Conservation (phyloP, 2,113 vertebrate species). For the Dipodomys spectabilis region DNA sequence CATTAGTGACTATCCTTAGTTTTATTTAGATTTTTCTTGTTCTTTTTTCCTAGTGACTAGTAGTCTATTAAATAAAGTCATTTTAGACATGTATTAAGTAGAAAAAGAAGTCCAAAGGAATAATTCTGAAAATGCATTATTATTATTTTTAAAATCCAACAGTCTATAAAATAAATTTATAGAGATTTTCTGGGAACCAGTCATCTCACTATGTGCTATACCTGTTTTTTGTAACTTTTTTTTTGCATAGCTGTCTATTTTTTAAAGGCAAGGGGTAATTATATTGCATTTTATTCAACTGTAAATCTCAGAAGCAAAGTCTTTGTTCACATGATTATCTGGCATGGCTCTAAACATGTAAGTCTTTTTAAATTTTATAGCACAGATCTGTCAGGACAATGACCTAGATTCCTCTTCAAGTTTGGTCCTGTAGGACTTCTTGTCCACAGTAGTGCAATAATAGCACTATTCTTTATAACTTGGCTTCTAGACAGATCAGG, state of each 20-base stretch:
- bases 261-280: slow-evolving; percentile 33
- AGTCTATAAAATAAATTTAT: slow-evolving; percentile 40
- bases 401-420: slow-evolving; percentile 72
- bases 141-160: neutral
- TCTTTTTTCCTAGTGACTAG: neutral
- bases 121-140: neutral
- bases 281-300: neutral
- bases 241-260: slow-evolving; percentile 5
- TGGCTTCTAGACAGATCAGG: slow-evolving; percentile 47
- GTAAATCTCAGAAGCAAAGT: slow-evolving; percentile 50
- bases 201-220: neutral
- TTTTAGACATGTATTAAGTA: neutral
- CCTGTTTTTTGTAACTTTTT: neutral
- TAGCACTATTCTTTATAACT: slow-evolving; percentile 53
- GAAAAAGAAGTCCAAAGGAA: no score
- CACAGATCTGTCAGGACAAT: slow-evolving; percentile 64
- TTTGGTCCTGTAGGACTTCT: slow-evolving; percentile 49
- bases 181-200: neutral
- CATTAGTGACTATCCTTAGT: neutral
- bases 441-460: slow-evolving; percentile 27
- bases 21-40: neutral
- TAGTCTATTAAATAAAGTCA: neutral
- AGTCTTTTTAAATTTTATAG: slow-evolving; percentile 43
- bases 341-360: slow-evolving; percentile 19
- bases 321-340: neutral